These are phyloP conservation scores for Aphyosemion australe DNA, from an alignment of 2,113 vertebrate species.

Conservation along the genomic window DNA sequence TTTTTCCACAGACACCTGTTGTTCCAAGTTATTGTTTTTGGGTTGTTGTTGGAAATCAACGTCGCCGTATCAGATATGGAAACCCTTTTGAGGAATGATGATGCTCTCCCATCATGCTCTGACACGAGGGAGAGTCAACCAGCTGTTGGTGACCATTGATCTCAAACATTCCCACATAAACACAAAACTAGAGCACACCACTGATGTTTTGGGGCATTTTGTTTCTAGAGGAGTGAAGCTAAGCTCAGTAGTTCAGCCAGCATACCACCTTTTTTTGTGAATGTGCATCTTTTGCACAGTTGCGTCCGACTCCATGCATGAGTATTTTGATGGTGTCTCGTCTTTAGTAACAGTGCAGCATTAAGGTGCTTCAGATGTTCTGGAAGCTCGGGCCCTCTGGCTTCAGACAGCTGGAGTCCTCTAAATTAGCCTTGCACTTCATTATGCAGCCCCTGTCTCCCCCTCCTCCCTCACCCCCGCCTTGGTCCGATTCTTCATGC, in stretches of 20 bases:
- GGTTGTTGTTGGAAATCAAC: background rate
- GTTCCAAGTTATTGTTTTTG: background rate
- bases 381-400: conserved; percentile 88
- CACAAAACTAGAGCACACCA: background rate
- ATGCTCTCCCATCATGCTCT: background rate
- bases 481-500: conserved; percentile 14
- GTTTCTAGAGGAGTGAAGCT: background rate
- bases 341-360: conserved; percentile 25
- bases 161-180: conserved; percentile 16
- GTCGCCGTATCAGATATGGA: background rate
- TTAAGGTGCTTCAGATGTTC: conserved; percentile 64
- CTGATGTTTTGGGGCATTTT: conserved; percentile 21
- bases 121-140: background rate
- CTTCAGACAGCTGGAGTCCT: conserved; percentile 91
- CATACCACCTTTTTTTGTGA: conserved; percentile 1
- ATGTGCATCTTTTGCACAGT: conserved; percentile 13
- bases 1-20: background rate
- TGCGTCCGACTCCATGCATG: background rate
- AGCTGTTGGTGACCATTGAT: conserved; percentile 11
- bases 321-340: conserved; percentile 11
- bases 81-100: background rate
- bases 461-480: conserved; percentile 12
- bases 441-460: conserved; percentile 83
- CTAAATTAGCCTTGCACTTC: conserved; percentile 91
- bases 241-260: conserved; percentile 1